Evolutionary conservation across 2,888 invertebrate genomes (phyloP), one percentile per base, ranked within the genome.

Genomic region (Cataglyphis albicans): DNA sequence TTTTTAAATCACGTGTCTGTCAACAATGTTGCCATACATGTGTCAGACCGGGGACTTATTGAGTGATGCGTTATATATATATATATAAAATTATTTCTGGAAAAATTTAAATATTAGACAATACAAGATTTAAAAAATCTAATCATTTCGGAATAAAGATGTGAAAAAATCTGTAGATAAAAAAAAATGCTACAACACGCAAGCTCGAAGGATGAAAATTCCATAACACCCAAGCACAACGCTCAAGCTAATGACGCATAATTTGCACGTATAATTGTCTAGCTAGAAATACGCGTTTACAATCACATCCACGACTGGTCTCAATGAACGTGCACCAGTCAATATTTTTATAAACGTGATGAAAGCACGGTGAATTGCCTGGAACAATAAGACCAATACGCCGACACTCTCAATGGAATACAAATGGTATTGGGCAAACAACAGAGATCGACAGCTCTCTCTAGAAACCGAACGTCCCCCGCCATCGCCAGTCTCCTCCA

Each of bases 321-420:
- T 44, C 72, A 70, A 41, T 59, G 59, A 78, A 44, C 41, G 7
- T 38, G 10, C 48, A 18, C 5, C 73, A n/a, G 73, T 48, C 73
- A 72, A 48, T 78, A 78, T 78, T 78, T 78, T 78, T 78, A 70
- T 44, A 59, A 72, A 78, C 35, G 35, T 44, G 44, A 78, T 44
- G 76, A 76, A 57, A 76, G 41, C 55, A 15, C 76, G 55, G 44
- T 78, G 72, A 78, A 78, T 78, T 78, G 59, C 12, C 41, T 48
- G 18, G 73, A 72, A 78, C 78, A 78, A 78, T 78, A 78, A 78
- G 78, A 78, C 78, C 78, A 72, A 78, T 78, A 72, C 78, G 78
- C 73, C 73, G 59, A 78, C 78, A 78, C 59, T 68, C 72, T 78
- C 78, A 78, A 78, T 78, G 73, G 78, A 78, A 78, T 78, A 78